Conservation (phyloP, 2,888 invertebrate genomes). For the Ptychoptera contaminata region DNA sequence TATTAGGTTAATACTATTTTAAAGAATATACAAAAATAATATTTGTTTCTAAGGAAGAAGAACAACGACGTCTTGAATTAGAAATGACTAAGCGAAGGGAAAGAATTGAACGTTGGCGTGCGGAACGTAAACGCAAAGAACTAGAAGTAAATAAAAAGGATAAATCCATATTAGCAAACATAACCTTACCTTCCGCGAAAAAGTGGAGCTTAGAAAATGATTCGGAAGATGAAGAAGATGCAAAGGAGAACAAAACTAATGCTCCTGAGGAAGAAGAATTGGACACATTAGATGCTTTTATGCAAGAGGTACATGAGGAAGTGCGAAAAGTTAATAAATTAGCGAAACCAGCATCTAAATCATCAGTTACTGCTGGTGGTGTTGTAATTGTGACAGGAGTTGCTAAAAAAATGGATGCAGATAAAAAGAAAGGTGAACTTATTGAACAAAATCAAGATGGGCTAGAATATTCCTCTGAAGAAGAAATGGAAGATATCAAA, state of each 20-base stretch:
- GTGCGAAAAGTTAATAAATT: slow-evolving; percentile 29
- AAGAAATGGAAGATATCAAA: slow-evolving; percentile 87
- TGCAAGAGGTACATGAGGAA: slow-evolving; percentile 65
- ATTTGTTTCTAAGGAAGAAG: slow-evolving; percentile 50
- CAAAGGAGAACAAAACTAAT: slow-evolving; percentile 29
- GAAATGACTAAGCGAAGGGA: slow-evolving; percentile 95
- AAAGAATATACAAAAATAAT: slow-evolving; percentile 10
- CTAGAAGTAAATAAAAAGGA: slow-evolving; percentile 67
- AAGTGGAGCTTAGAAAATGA: slow-evolving; percentile 96
- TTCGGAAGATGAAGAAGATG: slow-evolving; percentile 72
- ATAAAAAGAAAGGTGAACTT: slow-evolving; percentile 86
- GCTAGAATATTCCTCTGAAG: slow-evolving; percentile 93
- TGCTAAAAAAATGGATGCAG: slow-evolving; percentile 56
- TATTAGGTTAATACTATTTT: slow-evolving; percentile 19
- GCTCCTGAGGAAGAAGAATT: slow-evolving; percentile 58
- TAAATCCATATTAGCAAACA: slow-evolving; percentile 31
- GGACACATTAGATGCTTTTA: slow-evolving; percentile 94
- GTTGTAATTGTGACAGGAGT: slow-evolving; percentile 72
- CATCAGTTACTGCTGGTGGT: slow-evolving; percentile 34
- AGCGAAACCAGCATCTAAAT: slow-evolving; percentile 31
- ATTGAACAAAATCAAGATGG: slow-evolving; percentile 98
- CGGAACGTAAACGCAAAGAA: slow-evolving; percentile 80
- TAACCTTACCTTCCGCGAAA: slow-evolving; percentile 46
- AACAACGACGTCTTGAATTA: slow-evolving; percentile 73
- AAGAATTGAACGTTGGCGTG: slow-evolving; percentile 90